Percentiles rank a stretch among this genome's conserved stretches.
Conservation (phyloP, 2,113 vertebrate species). For the Thermophis baileyi region DNA sequence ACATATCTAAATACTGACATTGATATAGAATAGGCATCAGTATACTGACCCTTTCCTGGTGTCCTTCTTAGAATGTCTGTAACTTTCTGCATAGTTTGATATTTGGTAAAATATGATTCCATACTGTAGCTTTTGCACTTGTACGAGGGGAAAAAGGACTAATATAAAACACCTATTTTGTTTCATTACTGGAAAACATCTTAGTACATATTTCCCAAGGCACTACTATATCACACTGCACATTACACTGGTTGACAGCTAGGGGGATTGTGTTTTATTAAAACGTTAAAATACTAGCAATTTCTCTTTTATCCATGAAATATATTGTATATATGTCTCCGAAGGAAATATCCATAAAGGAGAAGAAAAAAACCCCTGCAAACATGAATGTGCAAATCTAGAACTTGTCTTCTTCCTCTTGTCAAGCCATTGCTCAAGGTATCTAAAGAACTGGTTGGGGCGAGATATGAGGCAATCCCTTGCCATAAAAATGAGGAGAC, state of each 20-base stretch:
- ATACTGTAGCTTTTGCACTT: constrained; percentile 34
- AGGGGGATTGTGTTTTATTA: constrained; percentile 39
- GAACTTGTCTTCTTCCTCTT: background rate
- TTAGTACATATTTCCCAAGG: constrained; percentile 44
- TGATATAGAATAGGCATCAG: background rate
- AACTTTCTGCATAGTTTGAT: background rate
- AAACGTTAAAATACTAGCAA: constrained; percentile 45
- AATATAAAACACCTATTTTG: constrained; percentile 46
- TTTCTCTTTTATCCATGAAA: constrained; percentile 36
- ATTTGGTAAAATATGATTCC: constrained; percentile 28
- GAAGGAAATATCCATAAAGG: constrained; percentile 26
- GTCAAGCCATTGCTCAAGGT: background rate
- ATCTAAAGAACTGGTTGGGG: background rate
- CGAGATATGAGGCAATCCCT: background rate
- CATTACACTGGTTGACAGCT: constrained; percentile 34
- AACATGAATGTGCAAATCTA: background rate
- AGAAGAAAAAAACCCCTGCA: background rate
- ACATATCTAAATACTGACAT: background rate
- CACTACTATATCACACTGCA: constrained; percentile 24
- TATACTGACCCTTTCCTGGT: background rate
- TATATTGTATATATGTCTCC: background rate
- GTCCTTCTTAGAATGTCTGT: background rate
- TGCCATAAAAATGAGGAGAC: background rate
- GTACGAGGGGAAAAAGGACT: background rate
- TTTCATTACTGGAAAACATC: constrained; percentile 43